Conservation (phyloP, 2,113 vertebrate species). For the Prunella fulvescens region DNA sequence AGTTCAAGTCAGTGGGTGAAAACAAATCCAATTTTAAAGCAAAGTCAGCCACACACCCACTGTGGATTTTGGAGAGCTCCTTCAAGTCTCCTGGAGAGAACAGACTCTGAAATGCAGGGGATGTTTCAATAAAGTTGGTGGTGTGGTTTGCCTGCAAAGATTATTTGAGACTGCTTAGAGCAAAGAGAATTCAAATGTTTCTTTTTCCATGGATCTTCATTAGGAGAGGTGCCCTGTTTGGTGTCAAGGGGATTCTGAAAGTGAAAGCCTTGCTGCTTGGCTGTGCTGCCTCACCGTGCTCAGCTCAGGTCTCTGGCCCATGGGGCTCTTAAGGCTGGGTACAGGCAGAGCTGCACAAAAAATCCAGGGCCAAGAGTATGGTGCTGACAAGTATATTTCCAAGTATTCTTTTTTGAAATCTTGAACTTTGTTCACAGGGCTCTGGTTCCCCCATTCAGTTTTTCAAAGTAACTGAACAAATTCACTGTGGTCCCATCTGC, state of each 20-base stretch:
- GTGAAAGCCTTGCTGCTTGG: accelerated
- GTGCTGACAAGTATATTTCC: not conserved
- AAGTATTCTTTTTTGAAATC: not conserved
- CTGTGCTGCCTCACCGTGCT: accelerated
- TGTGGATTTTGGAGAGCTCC: not conserved
- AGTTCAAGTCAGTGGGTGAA: not conserved
- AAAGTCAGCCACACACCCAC: not conserved
- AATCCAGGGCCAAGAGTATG: not conserved
- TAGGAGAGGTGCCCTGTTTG: not conserved
- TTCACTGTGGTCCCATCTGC: accelerated
- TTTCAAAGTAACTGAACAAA: not conserved
- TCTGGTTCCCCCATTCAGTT: not conserved
- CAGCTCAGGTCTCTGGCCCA: accelerated
- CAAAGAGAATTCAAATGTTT: not conserved
- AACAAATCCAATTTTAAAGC: not conserved
- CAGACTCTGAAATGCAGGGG: not conserved
- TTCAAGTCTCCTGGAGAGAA: not conserved
- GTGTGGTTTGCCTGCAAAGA: not conserved
- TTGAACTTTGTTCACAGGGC: not conserved
- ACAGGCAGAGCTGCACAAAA: not conserved
- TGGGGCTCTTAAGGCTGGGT: accelerated
- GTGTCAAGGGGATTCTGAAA: not conserved
- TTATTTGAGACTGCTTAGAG: not conserved
- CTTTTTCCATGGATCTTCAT: accelerated
- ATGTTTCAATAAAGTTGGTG: not conserved